These are phyloP conservation scores for Adelognathus sp. DNA, from an alignment of 2,888 invertebrate genomes.

Conservation along the genomic window DNA sequence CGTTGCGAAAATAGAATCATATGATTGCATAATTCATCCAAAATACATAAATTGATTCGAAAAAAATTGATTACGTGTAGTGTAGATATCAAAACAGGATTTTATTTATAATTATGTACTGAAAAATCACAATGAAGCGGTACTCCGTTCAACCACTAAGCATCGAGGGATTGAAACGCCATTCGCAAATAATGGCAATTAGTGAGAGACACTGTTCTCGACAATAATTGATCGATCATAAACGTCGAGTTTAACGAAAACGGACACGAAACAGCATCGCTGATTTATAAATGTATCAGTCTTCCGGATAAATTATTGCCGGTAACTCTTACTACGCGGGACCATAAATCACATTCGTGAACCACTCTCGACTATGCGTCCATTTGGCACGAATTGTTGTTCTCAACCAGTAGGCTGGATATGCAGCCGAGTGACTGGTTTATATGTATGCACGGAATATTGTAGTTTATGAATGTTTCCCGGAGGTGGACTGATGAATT, in stretches of 20 bases:
- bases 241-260: background rate
- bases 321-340: background rate
- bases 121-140: no score
- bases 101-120: no score
- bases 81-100: no score
- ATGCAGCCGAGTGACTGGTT: background rate
- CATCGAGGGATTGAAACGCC: background rate
- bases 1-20: no score
- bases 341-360: background rate
- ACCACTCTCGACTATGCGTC: background rate
- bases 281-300: background rate
- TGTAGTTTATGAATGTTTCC: background rate
- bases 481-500: conserved; percentile 5
- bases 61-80: no score
- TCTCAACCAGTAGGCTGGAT: background rate
- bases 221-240: background rate
- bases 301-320: background rate
- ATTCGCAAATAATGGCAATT: background rate
- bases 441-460: conserved; percentile 11
- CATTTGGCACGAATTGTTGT: background rate
- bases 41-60: no score
- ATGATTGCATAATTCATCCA: no score
- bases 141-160: no score
- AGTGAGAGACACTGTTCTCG: background rate
- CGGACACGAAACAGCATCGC: background rate